phyloP scores from a whole-genome alignment of 2,113 vertebrate species.

The Myiozetetes cayanensis region DNA sequence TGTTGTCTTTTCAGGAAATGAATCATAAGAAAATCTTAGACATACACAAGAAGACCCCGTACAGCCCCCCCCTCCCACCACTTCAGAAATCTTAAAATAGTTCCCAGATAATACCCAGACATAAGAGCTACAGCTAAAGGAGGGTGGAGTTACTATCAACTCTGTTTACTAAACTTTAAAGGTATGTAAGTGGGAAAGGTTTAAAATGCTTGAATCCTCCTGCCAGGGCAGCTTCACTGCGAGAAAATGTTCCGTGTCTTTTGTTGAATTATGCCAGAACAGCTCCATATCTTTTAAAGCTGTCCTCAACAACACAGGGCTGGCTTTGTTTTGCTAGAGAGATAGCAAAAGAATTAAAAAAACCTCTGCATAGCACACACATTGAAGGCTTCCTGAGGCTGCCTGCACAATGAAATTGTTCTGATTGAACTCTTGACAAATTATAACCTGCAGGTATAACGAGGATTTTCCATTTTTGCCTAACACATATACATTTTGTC shows the following conservation, averaged over 20 bases:
- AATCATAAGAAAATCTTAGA: background rate
- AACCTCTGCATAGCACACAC: background rate
- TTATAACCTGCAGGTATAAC: conserved; percentile 27
- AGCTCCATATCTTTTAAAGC: conserved; percentile 4
- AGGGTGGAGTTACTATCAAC: background rate
- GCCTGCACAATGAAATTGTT: background rate
- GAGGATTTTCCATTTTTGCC: conserved; percentile 57
- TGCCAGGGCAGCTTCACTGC: background rate
- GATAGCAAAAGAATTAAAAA: conserved; percentile 8
- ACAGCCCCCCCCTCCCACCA: background rate
- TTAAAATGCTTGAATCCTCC: background rate
- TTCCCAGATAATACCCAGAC: background rate
- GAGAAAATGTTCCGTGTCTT: background rate
- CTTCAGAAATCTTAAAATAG: background rate
- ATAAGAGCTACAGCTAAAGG: background rate
- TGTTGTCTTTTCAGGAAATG: conserved; percentile 24
- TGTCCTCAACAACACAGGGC: background rate
- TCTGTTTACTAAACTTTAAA: conserved; percentile 12
- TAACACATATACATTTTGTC: conserved; percentile 14
- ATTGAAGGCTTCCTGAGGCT: background rate
- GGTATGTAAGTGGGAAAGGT: background rate
- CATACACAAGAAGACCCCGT: background rate
- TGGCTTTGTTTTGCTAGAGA: conserved; percentile 31
- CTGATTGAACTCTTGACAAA: conserved; percentile 50
- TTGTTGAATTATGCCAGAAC: conserved; percentile 12